Conservation (phyloP, 2,113 vertebrate genomes). For the Takifugu flavidus region DNA sequence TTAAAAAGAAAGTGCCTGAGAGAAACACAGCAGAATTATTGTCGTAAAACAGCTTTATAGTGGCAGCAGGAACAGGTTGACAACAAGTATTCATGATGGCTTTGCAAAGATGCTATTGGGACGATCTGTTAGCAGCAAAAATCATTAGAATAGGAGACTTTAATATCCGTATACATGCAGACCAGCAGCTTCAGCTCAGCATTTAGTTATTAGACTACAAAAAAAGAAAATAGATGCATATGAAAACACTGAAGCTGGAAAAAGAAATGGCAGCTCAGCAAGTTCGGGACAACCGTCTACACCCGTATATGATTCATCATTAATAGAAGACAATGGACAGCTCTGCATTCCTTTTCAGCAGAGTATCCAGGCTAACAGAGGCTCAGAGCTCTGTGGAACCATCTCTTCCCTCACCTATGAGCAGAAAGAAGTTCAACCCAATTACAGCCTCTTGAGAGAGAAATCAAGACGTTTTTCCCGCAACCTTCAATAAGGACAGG, state of each 20-base stretch:
- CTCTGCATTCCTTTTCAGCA: no score
- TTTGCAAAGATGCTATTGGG: no score
- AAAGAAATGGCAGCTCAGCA: no score
- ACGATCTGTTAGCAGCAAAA: no score
- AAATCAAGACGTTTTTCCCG: no score
- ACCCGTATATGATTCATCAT: background rate
- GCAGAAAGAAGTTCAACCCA: background rate
- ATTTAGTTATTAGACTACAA: background rate
- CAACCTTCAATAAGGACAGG: no score
- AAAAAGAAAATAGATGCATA: background rate
- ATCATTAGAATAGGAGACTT: no score
- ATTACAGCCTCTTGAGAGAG: background rate
- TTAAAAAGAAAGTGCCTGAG: conserved; percentile 99
- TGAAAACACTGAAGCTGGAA: no score
- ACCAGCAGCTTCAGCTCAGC: no score
- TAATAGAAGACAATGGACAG: background rate
- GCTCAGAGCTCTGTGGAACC: background rate
- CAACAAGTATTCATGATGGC: no score
- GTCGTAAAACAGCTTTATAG: no score
- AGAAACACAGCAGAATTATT: background rate
- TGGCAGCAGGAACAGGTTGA: background rate
- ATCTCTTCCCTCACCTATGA: background rate
- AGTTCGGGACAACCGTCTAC: background rate
- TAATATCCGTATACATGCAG: no score
- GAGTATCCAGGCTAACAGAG: background rate